A percentile compares a stretch with the other conserved stretches of the same genome.
Evolutionary conservation across 1,140 invertebrate genomes (phyloP).

Genomic region (Rhysida immarginata): DNA sequence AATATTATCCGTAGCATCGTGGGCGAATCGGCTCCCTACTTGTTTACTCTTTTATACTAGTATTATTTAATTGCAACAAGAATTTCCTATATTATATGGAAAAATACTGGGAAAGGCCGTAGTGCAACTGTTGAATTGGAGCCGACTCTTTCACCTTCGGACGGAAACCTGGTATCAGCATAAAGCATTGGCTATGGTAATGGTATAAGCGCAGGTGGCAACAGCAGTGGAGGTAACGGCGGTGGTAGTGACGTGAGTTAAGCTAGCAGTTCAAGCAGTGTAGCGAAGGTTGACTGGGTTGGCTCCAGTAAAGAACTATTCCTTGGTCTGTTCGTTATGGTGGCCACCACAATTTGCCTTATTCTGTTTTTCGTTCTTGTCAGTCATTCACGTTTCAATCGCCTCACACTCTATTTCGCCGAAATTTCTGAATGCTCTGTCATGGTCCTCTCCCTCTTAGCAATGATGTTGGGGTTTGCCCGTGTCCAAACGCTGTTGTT

Average conservation of each 20-base stretch:
- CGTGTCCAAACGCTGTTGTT: conserved; percentile 55
- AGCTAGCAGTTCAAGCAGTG: no score
- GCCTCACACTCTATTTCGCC: conserved; percentile 69
- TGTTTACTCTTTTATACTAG: conserved; percentile 93
- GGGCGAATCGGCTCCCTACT: conserved; percentile 73
- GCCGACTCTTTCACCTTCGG: conserved; percentile 36
- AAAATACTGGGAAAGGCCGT: conserved; percentile 62
- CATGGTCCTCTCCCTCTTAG: conserved; percentile 69
- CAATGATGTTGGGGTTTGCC: conserved; percentile 72
- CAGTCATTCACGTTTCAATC: conserved; percentile 55
- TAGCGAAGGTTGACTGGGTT: conserved; percentile 71
- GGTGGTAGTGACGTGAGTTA: no score
- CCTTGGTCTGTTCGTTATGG: conserved; percentile 73
- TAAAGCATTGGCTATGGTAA: no score
- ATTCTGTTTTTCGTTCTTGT: conserved; percentile 89
- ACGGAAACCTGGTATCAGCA: conserved; percentile 39
- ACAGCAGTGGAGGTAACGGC: no score
- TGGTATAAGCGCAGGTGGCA: no score
- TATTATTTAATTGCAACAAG: conserved; percentile 93
- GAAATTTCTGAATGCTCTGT: conserved; percentile 77
- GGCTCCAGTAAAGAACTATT: conserved; percentile 79
- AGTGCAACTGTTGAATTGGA: conserved; percentile 16
- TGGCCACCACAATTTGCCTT: conserved; percentile 79
- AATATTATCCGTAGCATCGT: conserved; percentile 89
- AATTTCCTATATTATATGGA: conserved; percentile 96